phyloP scores from a whole-genome alignment of 2,888 invertebrate genomes.

The Macaria notata region DNA sequence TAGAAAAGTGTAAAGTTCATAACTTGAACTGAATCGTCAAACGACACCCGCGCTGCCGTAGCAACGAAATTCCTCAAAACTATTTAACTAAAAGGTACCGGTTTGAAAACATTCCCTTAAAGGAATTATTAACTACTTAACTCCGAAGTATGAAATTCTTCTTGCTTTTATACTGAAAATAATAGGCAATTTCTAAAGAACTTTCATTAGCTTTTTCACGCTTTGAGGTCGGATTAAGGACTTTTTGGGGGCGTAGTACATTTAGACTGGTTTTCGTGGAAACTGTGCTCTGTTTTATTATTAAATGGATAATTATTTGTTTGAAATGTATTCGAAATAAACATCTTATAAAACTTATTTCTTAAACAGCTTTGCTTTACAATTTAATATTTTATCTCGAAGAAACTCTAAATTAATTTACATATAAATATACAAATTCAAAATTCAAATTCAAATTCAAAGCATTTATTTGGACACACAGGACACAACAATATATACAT shows the following conservation, averaged over 20 bases:
- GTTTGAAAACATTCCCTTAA: constrained; percentile 60
- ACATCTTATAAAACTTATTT: too few species aligned
- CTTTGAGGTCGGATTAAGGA: constrained; percentile 11
- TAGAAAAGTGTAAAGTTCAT: constrained; percentile 2
- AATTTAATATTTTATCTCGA: too few species aligned
- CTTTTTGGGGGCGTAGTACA: not conserved
- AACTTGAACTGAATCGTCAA: constrained; percentile 1
- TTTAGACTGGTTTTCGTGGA: not conserved
- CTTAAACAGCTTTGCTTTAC: too few species aligned
- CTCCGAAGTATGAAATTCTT: constrained; percentile 25
- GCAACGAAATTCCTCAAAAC: constrained; percentile 39
- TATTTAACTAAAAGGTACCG: constrained; percentile 66
- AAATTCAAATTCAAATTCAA: too few species aligned
- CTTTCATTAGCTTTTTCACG: constrained; percentile 23
- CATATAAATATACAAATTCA: too few species aligned
- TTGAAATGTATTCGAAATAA: too few species aligned
- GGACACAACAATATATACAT: too few species aligned
- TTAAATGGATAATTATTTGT: too few species aligned
- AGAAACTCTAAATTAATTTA: too few species aligned
- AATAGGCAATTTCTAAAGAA: constrained; percentile 24
- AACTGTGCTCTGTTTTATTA: too few species aligned
- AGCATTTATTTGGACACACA: too few species aligned
- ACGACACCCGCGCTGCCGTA: constrained; percentile 19
- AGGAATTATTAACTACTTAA: constrained; percentile 57
- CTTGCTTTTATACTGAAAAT: constrained; percentile 17